phyloP scores from a whole-genome alignment of 1,140 invertebrate species.

The Dryas iulia region DNA sequence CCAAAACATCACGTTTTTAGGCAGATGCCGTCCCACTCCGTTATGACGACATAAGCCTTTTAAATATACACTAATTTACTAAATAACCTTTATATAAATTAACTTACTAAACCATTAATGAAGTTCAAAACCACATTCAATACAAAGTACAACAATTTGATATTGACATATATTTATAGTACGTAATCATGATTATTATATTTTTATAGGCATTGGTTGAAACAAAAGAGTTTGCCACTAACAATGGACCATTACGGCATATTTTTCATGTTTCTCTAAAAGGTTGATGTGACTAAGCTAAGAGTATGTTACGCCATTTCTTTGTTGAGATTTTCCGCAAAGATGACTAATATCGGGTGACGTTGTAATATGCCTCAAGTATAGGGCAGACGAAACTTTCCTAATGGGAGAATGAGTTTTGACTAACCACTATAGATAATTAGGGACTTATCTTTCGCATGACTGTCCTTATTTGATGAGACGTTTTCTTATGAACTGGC shows the following conservation, averaged over 20 bases:
- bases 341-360: slow-evolving; percentile 59
- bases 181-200: slow-evolving; percentile 13
- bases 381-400: slow-evolving; percentile 53
- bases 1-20: too few relatives aligned
- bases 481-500: slow-evolving; percentile 43
- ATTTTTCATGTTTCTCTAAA: slow-evolving; percentile 21
- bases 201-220: slow-evolving; percentile 11
- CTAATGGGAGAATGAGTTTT: slow-evolving; percentile 69
- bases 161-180: too few relatives aligned
- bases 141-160: too few relatives aligned
- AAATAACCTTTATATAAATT: too few relatives aligned
- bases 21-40: too few relatives aligned
- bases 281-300: slow-evolving; percentile 22
- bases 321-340: slow-evolving; percentile 32
- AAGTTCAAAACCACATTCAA: too few relatives aligned
- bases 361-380: slow-evolving; percentile 37
- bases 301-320: slow-evolving; percentile 25
- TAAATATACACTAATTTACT: too few relatives aligned
- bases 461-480: slow-evolving; percentile 57
- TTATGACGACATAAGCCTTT: too few relatives aligned
- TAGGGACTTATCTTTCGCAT: slow-evolving; percentile 58
- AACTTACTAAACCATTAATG: too few relatives aligned
- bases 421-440: slow-evolving; percentile 69
- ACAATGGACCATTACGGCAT: slow-evolving; percentile 24
- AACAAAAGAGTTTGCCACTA: slow-evolving; percentile 13